A percentile compares a stretch with the other conserved stretches of the same genome.
Evolutionary conservation across 2,888 invertebrate genomes (phyloP).

Genomic region (Calameuta pallipes): DNA sequence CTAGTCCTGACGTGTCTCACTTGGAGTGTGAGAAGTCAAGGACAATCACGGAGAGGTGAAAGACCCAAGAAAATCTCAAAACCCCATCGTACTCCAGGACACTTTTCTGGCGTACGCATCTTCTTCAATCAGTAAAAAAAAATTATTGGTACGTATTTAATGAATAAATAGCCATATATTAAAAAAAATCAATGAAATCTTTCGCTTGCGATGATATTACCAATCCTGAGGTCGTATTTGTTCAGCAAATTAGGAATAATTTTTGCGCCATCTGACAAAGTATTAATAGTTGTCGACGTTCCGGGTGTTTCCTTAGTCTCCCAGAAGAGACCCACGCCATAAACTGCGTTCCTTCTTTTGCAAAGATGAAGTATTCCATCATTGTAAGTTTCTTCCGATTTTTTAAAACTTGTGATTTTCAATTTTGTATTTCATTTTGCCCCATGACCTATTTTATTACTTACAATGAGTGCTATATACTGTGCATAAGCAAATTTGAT

Average conservation of each 20-base stretch:
- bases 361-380: neutral
- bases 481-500: neutral
- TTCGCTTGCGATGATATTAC: neutral
- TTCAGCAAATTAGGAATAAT: neutral
- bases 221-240: neutral
- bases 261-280: neutral
- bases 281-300: neutral
- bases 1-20: neutral
- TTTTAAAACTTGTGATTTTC: neutral
- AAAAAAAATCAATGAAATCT: neutral
- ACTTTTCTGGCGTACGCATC: constrained; percentile 1
- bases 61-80: neutral
- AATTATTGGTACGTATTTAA: neutral
- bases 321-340: neutral
- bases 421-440: neutral
- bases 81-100: neutral
- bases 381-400: neutral
- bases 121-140: constrained; percentile 3
- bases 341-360: neutral
- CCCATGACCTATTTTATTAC: neutral
- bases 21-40: neutral
- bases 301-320: neutral
- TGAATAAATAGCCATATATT: neutral
- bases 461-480: neutral
- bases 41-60: neutral